phyloP scores from a whole-genome alignment of 2,113 vertebrate genomes.

The Phalacrocorax pelagicus region DNA sequence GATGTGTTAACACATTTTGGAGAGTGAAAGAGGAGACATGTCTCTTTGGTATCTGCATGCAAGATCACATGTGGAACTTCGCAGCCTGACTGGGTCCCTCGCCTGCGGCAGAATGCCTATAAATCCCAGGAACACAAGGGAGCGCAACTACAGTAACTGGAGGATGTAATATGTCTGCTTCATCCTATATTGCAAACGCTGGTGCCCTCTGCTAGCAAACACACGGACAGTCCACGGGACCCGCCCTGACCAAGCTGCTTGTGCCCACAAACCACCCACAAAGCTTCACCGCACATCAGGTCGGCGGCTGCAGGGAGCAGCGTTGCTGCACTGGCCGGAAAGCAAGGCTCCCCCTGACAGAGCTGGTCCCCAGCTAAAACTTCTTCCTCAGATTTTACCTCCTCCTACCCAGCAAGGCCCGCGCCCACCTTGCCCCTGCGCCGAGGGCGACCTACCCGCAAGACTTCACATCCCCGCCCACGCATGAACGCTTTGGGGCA shows the following conservation, averaged over 20 bases:
- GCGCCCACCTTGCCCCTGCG: background rate
- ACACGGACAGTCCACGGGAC: fast-evolving
- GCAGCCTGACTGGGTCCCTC: background rate
- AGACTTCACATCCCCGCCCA: background rate
- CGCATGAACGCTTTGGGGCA: background rate
- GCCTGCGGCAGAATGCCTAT: fast-evolving
- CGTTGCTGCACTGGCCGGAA: too few relatives aligned
- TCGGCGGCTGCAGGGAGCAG: fast-evolving
- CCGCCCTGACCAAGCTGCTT: background rate
- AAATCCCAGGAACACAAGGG: background rate
- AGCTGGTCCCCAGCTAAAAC: too few relatives aligned
- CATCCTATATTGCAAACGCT: fast-evolving
- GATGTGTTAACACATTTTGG: background rate
- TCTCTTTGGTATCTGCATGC: background rate
- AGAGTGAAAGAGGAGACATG: background rate
- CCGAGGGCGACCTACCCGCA: background rate
- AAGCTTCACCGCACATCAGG: too few relatives aligned
- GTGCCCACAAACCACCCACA: fast-evolving
- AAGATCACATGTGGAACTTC: background rate
- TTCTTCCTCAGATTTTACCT: too few relatives aligned
- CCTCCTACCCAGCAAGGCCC: background rate
- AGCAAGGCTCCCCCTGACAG: background rate
- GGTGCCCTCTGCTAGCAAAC: background rate
- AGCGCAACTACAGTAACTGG: fast-evolving
- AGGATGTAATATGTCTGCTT: fast-evolving